These are phyloP conservation scores for Chauna torquata DNA, from an alignment of 2,113 vertebrate genomes.

Conservation along the genomic window DNA sequence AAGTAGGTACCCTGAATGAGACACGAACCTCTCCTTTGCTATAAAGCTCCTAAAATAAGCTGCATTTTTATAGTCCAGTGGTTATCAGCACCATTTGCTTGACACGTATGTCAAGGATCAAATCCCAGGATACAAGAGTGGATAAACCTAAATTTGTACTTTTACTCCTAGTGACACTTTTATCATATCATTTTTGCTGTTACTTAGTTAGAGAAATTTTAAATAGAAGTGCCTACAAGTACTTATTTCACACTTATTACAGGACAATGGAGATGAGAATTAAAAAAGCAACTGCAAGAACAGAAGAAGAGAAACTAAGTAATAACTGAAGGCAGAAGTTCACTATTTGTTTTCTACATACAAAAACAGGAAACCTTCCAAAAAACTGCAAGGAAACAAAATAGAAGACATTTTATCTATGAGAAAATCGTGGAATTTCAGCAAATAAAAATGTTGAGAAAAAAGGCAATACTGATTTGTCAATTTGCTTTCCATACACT, in stretches of 20 bases:
- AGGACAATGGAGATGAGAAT: neutral
- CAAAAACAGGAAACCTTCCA: neutral
- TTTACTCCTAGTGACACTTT: neutral
- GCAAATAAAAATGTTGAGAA: neutral
- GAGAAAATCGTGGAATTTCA: neutral
- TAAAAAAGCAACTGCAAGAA: neutral
- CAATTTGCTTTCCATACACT: neutral
- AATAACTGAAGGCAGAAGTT: neutral
- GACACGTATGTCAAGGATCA: accelerated
- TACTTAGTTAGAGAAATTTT: neutral
- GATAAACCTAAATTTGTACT: neutral
- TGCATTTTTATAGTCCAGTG: neutral
- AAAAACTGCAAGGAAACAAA: neutral
- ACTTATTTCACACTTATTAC: neutral
- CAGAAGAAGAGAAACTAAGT: neutral
- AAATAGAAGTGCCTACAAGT: neutral
- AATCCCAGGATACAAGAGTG: neutral
- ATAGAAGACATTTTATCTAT: neutral
- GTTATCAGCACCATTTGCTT: neutral
- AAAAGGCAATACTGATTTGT: neutral
- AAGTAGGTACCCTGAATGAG: neutral
- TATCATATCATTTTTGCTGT: neutral
- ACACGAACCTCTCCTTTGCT: neutral
- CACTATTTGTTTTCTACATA: neutral
- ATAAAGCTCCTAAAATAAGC: neutral